Evolutionary conservation across 2,888 invertebrate species (phyloP).

Genomic region (Heliconius ethilla): DNA sequence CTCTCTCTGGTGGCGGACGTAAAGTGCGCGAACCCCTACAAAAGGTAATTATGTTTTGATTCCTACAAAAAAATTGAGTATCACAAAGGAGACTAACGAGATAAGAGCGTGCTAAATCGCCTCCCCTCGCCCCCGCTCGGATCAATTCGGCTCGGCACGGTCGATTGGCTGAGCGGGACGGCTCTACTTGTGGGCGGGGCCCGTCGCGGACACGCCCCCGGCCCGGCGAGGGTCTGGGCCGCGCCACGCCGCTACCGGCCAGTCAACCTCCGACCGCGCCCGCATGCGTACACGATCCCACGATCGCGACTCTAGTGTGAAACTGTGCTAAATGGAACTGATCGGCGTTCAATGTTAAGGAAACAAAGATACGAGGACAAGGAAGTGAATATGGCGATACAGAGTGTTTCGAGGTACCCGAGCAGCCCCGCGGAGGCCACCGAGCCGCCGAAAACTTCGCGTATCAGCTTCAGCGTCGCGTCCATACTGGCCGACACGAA

Average conservation of each 20-base stretch:
- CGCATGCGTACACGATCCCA: conserved; percentile 79
- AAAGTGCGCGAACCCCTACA: conserved; percentile 81
- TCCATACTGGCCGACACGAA: conserved; percentile 92
- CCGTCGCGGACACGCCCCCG: conserved; percentile 52
- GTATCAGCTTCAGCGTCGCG: conserved; percentile 93
- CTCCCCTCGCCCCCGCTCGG: conserved; percentile 73
- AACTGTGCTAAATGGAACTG: conserved; percentile 79
- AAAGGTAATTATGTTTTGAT: conserved; percentile 83
- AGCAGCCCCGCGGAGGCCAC: conserved; percentile 85
- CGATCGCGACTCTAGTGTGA: conserved; percentile 66
- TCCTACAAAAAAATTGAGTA: conserved; percentile 79
- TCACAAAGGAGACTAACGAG: conserved; percentile 83
- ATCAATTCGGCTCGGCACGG: conserved; percentile 73
- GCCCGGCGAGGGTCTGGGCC: conserved; percentile 59
- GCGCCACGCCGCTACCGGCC: conserved; percentile 56
- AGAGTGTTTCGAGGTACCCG: conserved; percentile 85
- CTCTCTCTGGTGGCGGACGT: conserved; percentile 70
- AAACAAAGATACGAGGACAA: conserved; percentile 80
- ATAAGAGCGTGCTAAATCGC: conserved; percentile 82
- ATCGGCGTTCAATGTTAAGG: conserved; percentile 83
- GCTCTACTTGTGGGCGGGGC: conserved; percentile 53
- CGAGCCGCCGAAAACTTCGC: conserved; percentile 83
- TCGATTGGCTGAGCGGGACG: conserved; percentile 77
- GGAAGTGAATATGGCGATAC: conserved; percentile 86
- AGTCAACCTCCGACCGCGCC: conserved; percentile 78